Evolutionary conservation across 2,797 vertebrate species (phyloP).

Genomic region (Cyclopterus lumpus): DNA sequence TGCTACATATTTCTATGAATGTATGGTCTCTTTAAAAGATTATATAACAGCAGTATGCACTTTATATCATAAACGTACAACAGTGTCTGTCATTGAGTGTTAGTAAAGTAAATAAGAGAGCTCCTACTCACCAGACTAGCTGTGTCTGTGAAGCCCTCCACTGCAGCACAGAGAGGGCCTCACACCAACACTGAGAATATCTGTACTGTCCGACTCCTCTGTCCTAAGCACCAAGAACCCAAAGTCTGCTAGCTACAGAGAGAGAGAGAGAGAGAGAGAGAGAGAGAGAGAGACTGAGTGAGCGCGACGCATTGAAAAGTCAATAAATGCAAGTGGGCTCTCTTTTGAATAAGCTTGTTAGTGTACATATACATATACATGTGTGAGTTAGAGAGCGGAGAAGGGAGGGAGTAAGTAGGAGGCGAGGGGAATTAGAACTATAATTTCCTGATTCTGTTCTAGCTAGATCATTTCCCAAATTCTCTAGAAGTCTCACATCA

Average conservation of each 20-base stretch:
- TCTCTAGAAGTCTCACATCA: not conserved
- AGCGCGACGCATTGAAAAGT: conserved; percentile 35
- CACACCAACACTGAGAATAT: conserved; percentile 76
- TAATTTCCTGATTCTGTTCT: too few species aligned
- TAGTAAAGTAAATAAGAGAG: not conserved
- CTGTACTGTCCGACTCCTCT: conserved; percentile 48
- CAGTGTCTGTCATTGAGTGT: not conserved
- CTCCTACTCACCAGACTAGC: conserved; percentile 82
- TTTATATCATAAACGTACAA: not conserved
- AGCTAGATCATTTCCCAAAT: not conserved
- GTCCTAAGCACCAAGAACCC: conserved; percentile 64
- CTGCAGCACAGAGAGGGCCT: conserved; percentile 86
- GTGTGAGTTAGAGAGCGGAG: conserved; percentile 16
- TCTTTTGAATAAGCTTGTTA: conserved; percentile 35
- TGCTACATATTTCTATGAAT: not conserved
- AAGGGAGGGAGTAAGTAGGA: conserved; percentile 1
- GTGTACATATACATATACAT: conserved; percentile 28
- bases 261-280: conserved; percentile 17
- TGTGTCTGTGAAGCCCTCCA: conserved; percentile 86
- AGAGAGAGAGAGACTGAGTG: conserved; percentile 20
- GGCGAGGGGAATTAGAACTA: not conserved
- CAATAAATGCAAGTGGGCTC: conserved; percentile 35
- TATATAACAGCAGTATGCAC: not conserved
- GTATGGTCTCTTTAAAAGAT: not conserved
- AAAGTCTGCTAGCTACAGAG: conserved; percentile 55